phyloP scores from a whole-genome alignment of 1,140 invertebrate genomes.

The Zaprionus ghesquierei region DNA sequence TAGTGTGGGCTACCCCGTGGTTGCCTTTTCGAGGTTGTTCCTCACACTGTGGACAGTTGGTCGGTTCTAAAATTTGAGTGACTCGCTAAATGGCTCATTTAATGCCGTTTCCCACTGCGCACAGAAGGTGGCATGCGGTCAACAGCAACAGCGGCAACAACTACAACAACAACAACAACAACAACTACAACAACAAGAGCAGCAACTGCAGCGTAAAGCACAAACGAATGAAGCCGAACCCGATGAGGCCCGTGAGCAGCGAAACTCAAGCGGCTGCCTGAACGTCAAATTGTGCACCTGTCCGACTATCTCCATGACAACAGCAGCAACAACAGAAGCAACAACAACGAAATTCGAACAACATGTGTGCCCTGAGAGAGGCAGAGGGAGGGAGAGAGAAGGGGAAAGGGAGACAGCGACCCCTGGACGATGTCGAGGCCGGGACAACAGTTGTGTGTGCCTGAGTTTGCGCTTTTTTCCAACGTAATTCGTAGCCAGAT shows the following conservation, averaged over 20 bases:
- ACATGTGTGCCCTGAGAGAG: constrained; percentile 59
- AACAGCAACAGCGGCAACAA: constrained; percentile 9
- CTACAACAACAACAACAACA: constrained; percentile 11
- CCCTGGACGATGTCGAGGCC: constrained; percentile 15
- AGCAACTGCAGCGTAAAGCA: constrained; percentile 62
- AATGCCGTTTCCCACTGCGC: constrained; percentile 72
- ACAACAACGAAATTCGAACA: constrained; percentile 56
- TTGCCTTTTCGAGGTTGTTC: background rate
- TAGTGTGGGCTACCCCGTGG: background rate
- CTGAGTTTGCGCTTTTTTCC: constrained; percentile 51
- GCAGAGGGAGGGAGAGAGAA: constrained; percentile 3
- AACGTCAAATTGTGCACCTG: constrained; percentile 80
- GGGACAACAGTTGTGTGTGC: constrained; percentile 61
- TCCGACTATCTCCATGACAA: constrained; percentile 78
- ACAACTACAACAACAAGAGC: constrained; percentile 1
- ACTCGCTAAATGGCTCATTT: constrained; percentile 81
- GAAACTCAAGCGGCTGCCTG: constrained; percentile 66
- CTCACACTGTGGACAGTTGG: constrained; percentile 57
- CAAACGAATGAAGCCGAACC: constrained; percentile 70
- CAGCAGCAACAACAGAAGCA: constrained; percentile 52
- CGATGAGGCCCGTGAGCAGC: background rate
- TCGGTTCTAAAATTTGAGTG: constrained; percentile 54
- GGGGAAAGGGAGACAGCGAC: constrained; percentile 23
- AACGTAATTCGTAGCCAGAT: constrained; percentile 57
- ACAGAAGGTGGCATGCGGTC: constrained; percentile 74